phyloP scores from a whole-genome alignment of 2,113 vertebrate genomes.

The Talpa occidentalis region DNA sequence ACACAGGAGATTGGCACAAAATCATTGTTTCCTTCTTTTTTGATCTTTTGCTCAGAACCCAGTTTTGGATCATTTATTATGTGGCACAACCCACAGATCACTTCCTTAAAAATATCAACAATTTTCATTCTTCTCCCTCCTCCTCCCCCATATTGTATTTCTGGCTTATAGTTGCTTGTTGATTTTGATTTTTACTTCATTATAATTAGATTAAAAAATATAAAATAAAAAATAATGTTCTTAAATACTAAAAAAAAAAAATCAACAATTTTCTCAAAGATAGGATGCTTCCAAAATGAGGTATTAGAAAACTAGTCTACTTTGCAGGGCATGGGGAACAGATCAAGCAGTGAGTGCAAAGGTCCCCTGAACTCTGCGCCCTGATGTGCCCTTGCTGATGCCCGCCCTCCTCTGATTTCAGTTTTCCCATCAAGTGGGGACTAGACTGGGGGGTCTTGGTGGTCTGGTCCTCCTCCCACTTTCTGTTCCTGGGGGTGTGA shows the following conservation, averaged over 20 bases:
- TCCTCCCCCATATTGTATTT: too few species aligned
- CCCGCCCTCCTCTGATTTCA: background rate
- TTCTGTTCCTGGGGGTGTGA: background rate
- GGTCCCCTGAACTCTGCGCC: fast-evolving
- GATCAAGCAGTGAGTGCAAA: background rate
- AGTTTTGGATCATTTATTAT: background rate
- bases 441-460: background rate
- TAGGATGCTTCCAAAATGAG: background rate
- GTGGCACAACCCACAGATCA: background rate
- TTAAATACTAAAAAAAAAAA: too few species aligned
- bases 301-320: background rate
- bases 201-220: too few species aligned
- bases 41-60: background rate
- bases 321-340: background rate
- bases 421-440: background rate
- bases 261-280: background rate
- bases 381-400: background rate
- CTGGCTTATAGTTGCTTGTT: too few species aligned
- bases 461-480: background rate
- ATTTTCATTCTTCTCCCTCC: too few species aligned
- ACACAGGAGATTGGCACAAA: background rate
- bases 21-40: background rate
- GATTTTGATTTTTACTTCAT: too few species aligned
- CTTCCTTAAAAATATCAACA: background rate
- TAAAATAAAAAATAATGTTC: too few species aligned